phyloP scores from a whole-genome alignment of 2,888 invertebrate species.

The Chironomus riparius region DNA sequence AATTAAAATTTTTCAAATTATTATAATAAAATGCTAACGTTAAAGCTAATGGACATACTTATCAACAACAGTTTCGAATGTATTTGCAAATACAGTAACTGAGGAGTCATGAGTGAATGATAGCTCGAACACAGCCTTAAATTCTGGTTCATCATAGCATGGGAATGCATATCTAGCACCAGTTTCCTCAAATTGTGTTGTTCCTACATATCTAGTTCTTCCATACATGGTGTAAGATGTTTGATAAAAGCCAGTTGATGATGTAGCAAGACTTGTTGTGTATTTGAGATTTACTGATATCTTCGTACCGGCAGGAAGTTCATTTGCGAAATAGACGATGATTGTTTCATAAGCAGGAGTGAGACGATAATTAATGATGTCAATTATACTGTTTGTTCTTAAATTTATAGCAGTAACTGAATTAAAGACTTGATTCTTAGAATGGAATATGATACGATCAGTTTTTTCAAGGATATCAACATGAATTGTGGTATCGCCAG shows the following conservation, averaged over 20 bases:
- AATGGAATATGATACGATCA: neutral
- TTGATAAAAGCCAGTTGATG: neutral
- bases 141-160: slow-evolving; percentile 58
- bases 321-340: neutral
- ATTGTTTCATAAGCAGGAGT: neutral
- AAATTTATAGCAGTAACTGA: neutral
- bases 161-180: slow-evolving; percentile 56
- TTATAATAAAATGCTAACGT: no score
- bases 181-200: slow-evolving; percentile 53
- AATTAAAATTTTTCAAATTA: neutral
- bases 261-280: neutral
- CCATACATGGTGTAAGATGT: neutral
- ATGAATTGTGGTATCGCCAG: neutral
- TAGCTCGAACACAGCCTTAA: slow-evolving; percentile 53
- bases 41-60: neutral
- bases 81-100: neutral
- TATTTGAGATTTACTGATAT: neutral
- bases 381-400: neutral
- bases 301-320: neutral
- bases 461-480: neutral
- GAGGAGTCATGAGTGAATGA: slow-evolving; percentile 31
- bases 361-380: neutral
- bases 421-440: neutral
- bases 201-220: slow-evolving; percentile 45
- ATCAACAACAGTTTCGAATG: neutral